phyloP scores from a whole-genome alignment of 2,888 invertebrate species.

The Caradrina clavipalpis region DNA sequence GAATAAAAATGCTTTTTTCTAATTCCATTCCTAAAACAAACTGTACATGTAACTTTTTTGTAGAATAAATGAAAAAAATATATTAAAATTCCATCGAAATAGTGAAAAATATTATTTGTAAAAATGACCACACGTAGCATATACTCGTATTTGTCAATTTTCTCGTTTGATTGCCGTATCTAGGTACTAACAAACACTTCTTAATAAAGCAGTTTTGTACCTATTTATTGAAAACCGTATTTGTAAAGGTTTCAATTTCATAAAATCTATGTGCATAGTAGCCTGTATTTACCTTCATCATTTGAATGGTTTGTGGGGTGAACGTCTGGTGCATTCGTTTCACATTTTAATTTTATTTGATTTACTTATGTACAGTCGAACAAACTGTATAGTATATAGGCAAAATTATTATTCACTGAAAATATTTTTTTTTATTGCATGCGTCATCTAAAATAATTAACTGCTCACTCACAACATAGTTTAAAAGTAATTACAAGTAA shows the following conservation, averaged over 20 bases:
- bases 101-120: neutral
- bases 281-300: conserved; percentile 35
- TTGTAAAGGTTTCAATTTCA: conserved; percentile 18
- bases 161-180: conserved; percentile 5
- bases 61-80: conserved; percentile 3
- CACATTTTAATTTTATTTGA: conserved; percentile 34
- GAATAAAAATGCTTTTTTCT: conserved; percentile 18
- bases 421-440: no score
- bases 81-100: neutral
- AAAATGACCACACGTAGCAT: conserved; percentile 14
- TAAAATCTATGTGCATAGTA: conserved; percentile 5
- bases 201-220: conserved; percentile 20
- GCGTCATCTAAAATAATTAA: no score
- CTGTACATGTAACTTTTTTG: neutral
- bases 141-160: conserved; percentile 25
- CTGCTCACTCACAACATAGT: no score
- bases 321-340: conserved; percentile 18
- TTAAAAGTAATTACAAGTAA: no score
- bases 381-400: no score
- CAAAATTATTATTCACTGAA: no score
- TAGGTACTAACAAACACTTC: conserved; percentile 23
- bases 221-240: conserved; percentile 20
- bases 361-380: neutral
- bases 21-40: neutral
- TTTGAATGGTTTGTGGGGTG: conserved; percentile 16